Conservation (phyloP, 2,113 vertebrate genomes). For the Eclectus roratus region DNA sequence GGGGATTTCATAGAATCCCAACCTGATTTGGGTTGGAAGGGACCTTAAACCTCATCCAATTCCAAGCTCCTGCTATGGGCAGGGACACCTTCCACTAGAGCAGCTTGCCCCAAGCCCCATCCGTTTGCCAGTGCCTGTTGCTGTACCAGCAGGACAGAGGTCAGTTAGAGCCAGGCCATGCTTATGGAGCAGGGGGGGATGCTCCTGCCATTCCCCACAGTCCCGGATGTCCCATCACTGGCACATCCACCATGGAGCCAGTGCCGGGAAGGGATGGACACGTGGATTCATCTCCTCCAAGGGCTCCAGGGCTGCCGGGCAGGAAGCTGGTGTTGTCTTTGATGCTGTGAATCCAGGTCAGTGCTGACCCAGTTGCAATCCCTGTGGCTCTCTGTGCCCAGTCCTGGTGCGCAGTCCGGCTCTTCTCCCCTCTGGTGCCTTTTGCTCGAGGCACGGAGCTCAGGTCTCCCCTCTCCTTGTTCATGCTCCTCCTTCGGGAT, state of each 20-base stretch:
- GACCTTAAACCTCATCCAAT: background rate
- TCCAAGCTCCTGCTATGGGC: background rate
- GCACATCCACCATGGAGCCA: background rate
- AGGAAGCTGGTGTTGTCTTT: background rate
- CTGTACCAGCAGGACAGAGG: background rate
- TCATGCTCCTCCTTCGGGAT: background rate
- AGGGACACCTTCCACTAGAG: background rate
- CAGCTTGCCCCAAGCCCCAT: background rate
- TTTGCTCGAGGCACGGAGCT: background rate
- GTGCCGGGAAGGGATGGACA: background rate
- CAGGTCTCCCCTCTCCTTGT: background rate
- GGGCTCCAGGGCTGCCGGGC: background rate
- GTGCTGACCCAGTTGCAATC: background rate
- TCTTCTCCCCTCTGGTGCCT: background rate
- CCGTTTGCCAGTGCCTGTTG: background rate
- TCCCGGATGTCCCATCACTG: background rate
- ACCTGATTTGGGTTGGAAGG: background rate
- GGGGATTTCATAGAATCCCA: background rate
- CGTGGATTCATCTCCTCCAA: background rate
- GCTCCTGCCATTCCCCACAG: background rate
- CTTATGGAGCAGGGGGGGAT: background rate
- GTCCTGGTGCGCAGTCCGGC: accelerated
- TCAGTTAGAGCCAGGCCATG: background rate
- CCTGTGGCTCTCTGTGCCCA: background rate
- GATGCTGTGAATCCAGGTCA: conserved; percentile 30